These are phyloP conservation scores for Eupithecia exiguata DNA, from an alignment of 2,888 invertebrate species.

Conservation along the genomic window DNA sequence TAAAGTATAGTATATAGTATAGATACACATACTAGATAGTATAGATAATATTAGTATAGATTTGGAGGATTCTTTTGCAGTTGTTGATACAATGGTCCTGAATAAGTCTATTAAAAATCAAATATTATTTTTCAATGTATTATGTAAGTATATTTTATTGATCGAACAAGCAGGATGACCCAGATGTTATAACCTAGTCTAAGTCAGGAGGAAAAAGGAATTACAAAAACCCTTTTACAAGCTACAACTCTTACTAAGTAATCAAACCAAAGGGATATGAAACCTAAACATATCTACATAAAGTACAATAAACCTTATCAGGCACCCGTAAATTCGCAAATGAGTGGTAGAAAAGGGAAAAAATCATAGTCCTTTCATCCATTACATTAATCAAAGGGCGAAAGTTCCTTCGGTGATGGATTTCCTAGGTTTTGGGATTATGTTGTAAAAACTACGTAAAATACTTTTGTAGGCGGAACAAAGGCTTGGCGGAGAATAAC, in stretches of 20 bases:
- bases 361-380: not conserved
- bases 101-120: too few relatives aligned
- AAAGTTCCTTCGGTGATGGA: slow-evolving; percentile 25
- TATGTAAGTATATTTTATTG: too few relatives aligned
- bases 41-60: too few relatives aligned
- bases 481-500: slow-evolving; percentile 10
- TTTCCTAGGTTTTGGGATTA: slow-evolving; percentile 19
- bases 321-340: not conserved
- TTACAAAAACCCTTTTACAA: not conserved
- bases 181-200: too few relatives aligned
- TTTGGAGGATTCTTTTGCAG: too few relatives aligned
- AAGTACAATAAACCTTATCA: not conserved
- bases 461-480: slow-evolving; percentile 15
- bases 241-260: not conserved
- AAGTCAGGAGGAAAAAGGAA: not conserved
- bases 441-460: slow-evolving; percentile 29
- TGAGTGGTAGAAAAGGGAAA: not conserved
- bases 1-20: too few relatives aligned
- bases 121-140: too few relatives aligned
- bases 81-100: too few relatives aligned
- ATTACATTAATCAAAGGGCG: slow-evolving; percentile 28
- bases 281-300: not conserved
- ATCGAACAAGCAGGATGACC: too few relatives aligned
- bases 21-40: too few relatives aligned
- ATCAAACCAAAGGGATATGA: not conserved